phyloP scores from a whole-genome alignment of 2,888 invertebrate genomes.

The Altica lythri region DNA sequence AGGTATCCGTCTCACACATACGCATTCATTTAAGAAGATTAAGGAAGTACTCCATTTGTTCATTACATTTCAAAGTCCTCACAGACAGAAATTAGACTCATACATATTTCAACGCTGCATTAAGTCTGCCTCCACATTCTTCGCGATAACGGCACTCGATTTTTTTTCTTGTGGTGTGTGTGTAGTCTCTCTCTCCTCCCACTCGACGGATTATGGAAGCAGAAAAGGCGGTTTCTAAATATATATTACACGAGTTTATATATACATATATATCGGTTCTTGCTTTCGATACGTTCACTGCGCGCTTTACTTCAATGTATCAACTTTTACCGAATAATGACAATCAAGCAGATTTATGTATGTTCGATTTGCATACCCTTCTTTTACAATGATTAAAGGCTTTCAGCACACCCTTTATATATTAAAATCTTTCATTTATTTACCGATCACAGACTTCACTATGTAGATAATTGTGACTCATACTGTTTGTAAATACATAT shows the following conservation, averaged over 20 bases:
- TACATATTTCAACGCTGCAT: constrained; percentile 25
- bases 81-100: constrained; percentile 25
- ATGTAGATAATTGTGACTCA: no score
- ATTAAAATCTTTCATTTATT: no score
- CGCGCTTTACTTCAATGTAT: constrained; percentile 8
- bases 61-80: constrained; percentile 23
- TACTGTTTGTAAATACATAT: no score
- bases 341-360: constrained; percentile 22
- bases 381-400: constrained; percentile 8
- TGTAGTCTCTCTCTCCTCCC: constrained; percentile 26
- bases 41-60: constrained; percentile 28
- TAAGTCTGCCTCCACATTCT: constrained; percentile 23
- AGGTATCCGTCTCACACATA: constrained; percentile 7
- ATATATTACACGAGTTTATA: constrained; percentile 13
- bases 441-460: no score
- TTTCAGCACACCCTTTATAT: neutral
- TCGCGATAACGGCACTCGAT: constrained; percentile 24
- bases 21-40: constrained; percentile 22
- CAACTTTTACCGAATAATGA: constrained; percentile 18
- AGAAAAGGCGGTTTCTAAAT: constrained; percentile 27
- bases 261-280: constrained; percentile 16
- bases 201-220: constrained; percentile 27
- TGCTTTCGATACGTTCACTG: constrained; percentile 8
- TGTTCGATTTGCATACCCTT: constrained; percentile 17
- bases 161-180: constrained; percentile 16